Evolutionary conservation across 2,888 invertebrate genomes (phyloP), one percentile per base, ranked within the genome.

Genomic region (Gymnocheta viridis): DNA sequence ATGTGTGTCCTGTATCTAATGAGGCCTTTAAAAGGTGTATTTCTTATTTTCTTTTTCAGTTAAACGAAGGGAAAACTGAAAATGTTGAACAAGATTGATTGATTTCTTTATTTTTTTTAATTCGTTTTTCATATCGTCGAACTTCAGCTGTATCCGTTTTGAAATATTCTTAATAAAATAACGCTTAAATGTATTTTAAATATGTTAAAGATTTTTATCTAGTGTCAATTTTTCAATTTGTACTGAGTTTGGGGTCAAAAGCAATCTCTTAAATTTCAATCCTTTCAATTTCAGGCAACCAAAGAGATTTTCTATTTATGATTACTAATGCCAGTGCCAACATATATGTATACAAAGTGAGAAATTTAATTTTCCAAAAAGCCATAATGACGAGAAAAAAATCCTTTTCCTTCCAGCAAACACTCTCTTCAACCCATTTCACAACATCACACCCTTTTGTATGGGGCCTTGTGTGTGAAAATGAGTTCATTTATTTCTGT

Each of bases 301-400:
- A 56, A 77, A 77, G 62, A 79, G 82, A 82, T 82, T 69, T 73
- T 66, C 58, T 67, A 41, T 44, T 51, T 56, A 24, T 51, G 79
- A 83, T 82, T 78, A 24, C 10, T 60, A 32, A 51, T 74, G 73
- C n/a, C 38, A 58, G 17, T n/a, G n/a, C 66, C 24, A 19, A 17
- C 4, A 29, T 19, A 17, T 10, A 38, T 29, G 27, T 12, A 29
- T 56, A 10, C 41, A 35, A 82, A 85, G 69, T 86, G 82, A 85
- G 85, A 72, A 86, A 83, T 83, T 83, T 83, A 86, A 86, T 86
- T 86, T 86, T 81, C 69, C 64, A 51, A 85, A 86, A 85, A 85
- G 85, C 83, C 85, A 80, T 82, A 35, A 35, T 14, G 19, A 60
- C 14, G 22, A 38, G 12, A 54, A 41, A 66, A 27, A 27, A 24